A percentile compares a stretch with the other conserved stretches of the same genome.
Conservation (phyloP, 2,888 invertebrate species). For the Antheraea yamamai region DNA sequence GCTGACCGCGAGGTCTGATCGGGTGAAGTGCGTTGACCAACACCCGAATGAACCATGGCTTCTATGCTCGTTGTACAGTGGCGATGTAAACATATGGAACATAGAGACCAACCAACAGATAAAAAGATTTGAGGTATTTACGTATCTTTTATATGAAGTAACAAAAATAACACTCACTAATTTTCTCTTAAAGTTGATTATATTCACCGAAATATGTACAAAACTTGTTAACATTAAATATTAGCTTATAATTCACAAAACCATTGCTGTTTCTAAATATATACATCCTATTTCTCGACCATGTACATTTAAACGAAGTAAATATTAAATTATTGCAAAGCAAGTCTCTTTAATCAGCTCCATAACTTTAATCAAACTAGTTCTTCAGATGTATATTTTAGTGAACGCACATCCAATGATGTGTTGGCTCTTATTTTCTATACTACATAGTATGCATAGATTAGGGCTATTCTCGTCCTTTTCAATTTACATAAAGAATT, state of each 20-base stretch:
- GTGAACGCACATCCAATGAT: too few species aligned
- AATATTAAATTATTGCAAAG: not conserved
- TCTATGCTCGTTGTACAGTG: conserved; percentile 98
- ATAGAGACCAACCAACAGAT: conserved; percentile 96
- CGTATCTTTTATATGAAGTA: not conserved
- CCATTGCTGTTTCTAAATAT: not conserved
- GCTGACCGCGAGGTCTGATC: conserved; percentile 97
- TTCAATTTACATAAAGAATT: too few species aligned
- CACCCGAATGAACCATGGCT: conserved; percentile 99
- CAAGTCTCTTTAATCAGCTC: too few species aligned
- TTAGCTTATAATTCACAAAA: not conserved
- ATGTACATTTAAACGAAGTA: not conserved
- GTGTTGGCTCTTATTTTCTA: too few species aligned
- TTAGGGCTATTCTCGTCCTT: too few species aligned
- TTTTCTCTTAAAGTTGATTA: not conserved
- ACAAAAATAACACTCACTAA: not conserved
- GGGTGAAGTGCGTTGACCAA: conserved; percentile 98
- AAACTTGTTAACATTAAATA: not conserved
- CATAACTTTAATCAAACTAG: too few species aligned
- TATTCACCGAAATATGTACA: not conserved
- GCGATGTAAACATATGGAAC: conserved; percentile 99
- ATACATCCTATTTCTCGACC: not conserved
- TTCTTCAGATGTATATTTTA: too few species aligned
- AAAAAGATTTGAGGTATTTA: conserved; percentile 88
- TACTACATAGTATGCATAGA: too few species aligned